phyloP scores from a whole-genome alignment of 2,888 invertebrate species.

The Autographa gamma region DNA sequence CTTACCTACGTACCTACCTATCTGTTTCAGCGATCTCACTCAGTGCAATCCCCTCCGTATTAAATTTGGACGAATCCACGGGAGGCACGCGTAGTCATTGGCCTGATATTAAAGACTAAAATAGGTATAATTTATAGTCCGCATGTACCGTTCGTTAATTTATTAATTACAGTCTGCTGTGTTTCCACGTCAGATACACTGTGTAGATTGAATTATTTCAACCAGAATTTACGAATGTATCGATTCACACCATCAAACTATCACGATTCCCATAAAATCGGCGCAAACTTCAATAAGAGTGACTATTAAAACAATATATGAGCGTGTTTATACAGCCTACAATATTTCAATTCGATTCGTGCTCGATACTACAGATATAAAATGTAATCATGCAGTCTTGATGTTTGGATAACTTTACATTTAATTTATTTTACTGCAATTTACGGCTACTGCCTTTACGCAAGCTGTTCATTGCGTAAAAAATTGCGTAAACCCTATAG shows the following conservation, averaged over 20 bases:
- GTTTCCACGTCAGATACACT: constrained; percentile 3
- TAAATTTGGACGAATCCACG: constrained; percentile 13
- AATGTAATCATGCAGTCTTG: constrained; percentile 26
- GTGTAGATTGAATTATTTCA: constrained; percentile 12
- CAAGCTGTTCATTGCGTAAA: neutral
- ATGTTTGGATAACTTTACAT: constrained; percentile 13
- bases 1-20: constrained; percentile 11
- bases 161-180: constrained; percentile 6
- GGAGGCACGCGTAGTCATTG: constrained; percentile 28
- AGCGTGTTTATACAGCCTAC: constrained; percentile 20
- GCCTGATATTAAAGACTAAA: constrained; percentile 3
- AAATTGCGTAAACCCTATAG: neutral
- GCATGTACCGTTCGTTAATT: neutral
- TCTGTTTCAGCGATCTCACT: constrained; percentile 26
- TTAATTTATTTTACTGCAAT: constrained; percentile 18
- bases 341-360: constrained; percentile 27
- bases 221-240: constrained; percentile 28
- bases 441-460: neutral
- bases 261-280: constrained; percentile 16
- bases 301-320: constrained; percentile 17
- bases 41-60: constrained; percentile 9
- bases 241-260: constrained; percentile 23
- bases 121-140: constrained; percentile 22
- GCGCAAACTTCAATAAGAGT: constrained; percentile 20
- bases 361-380: constrained; percentile 17